These are phyloP conservation scores for Syrmaticus mikado DNA, from an alignment of 2,113 vertebrate species.

Conservation along the genomic window DNA sequence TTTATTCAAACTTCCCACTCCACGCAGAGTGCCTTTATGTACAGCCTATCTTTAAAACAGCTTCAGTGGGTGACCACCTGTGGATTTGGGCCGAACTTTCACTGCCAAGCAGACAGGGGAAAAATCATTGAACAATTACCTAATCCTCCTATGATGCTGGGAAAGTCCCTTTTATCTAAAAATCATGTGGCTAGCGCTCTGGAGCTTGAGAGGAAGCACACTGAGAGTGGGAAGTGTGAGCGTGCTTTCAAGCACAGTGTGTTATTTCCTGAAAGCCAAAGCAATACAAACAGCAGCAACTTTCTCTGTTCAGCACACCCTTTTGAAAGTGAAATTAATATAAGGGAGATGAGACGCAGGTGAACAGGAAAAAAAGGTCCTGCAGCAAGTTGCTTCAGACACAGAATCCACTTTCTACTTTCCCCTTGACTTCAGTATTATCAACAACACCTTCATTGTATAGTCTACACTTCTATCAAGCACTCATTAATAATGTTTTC, in stretches of 20 bases:
- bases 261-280: not conserved
- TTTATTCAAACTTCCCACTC: not conserved
- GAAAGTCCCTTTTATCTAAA: constrained; percentile 12
- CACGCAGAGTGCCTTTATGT: not conserved
- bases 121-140: not conserved
- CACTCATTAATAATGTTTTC: not conserved
- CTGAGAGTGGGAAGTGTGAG: fast-evolving
- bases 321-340: not conserved
- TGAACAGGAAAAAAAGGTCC: not conserved
- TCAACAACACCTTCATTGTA: not conserved
- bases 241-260: fast-evolving
- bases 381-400: not conserved
- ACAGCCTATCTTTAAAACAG: not conserved
- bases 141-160: not conserved
- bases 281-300: not conserved
- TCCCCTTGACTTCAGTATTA: not conserved
- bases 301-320: not conserved
- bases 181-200: not conserved
- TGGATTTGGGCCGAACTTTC: not conserved
- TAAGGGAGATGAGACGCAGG: not conserved
- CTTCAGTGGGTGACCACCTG: not conserved
- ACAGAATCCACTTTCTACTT: not conserved
- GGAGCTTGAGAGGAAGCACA: not conserved
- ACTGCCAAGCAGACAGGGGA: not conserved
- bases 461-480: not conserved